phyloP scores from a whole-genome alignment of 2,888 invertebrate genomes.

The Acrobasis consociella region DNA sequence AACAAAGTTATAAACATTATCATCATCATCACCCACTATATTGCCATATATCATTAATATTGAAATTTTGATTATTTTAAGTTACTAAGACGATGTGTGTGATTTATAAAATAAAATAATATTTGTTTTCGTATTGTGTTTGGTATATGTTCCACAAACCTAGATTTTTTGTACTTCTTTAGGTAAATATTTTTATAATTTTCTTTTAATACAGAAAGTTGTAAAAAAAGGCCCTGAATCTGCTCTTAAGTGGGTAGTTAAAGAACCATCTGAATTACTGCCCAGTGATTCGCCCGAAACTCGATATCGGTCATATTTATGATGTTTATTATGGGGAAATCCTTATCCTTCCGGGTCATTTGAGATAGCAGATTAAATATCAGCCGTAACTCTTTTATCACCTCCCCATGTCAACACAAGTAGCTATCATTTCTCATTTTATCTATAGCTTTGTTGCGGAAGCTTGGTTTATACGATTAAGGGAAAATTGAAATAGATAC shows the following conservation, averaged over 20 bases:
- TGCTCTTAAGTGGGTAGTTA: neutral
- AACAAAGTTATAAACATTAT: no score
- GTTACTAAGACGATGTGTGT: no score
- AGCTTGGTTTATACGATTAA: neutral
- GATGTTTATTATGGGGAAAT: slow-evolving; percentile 7
- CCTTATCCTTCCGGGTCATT: slow-evolving; percentile 21
- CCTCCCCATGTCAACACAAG: slow-evolving; percentile 1
- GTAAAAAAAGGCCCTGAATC: neutral
- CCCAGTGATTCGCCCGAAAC: neutral
- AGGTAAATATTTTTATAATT: no score
- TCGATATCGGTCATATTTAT: slow-evolving; percentile 6
- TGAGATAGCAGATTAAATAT: slow-evolving; percentile 13
- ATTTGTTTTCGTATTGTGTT: no score
- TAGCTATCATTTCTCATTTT: neutral
- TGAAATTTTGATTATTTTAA: no score
- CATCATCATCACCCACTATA: no score
- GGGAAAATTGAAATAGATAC: no score
- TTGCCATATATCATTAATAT: no score
- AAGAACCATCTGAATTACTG: neutral
- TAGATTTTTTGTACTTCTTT: no score
- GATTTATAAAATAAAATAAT: no score
- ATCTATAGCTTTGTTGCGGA: neutral
- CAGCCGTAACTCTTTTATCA: slow-evolving; percentile 18
- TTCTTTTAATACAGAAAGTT: no score
- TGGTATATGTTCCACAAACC: no score